Percentiles rank a stretch among this genome's conserved stretches.
phyloP scores from a whole-genome alignment of 2,797 vertebrate genomes.

The Rhabdophis nuchalis region DNA sequence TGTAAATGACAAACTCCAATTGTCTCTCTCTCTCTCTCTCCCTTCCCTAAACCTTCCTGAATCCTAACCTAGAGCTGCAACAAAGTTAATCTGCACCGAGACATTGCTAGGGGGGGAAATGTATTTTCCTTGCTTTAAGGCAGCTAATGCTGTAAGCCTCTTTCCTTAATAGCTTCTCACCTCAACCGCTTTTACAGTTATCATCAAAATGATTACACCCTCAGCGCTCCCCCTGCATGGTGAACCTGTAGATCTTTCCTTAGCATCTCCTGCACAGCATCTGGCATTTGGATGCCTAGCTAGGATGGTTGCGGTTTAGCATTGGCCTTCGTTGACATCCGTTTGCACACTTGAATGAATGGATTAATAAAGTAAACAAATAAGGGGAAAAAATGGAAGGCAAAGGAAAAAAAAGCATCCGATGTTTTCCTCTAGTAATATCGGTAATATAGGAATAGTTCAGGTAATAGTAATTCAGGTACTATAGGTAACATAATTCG shows the following conservation, averaged over 20 bases:
- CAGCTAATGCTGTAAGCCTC: not conserved
- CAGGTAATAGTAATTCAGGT: too few species aligned
- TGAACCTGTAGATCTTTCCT: not conserved
- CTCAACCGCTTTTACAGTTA: not conserved
- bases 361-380: constrained; percentile 10
- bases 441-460: constrained; percentile 28
- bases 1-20: not conserved
- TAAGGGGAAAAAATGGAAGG: not conserved
- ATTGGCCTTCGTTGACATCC: not conserved
- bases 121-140: not conserved
- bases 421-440: constrained; percentile 23
- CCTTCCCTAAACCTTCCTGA: not conserved
- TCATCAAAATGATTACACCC: not conserved
- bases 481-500: constrained; percentile 2
- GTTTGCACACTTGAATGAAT: not conserved
- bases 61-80: not conserved
- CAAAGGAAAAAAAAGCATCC: not conserved
- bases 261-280: not conserved
- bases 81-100: not conserved
- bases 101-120: not conserved
- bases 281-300: not conserved
- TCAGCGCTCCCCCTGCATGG: not conserved
- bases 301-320: not conserved
- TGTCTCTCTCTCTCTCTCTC: not conserved
- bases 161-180: not conserved